These are phyloP conservation scores for Diorhabda carinulata DNA, from an alignment of 1,140 invertebrate genomes.

Conservation along the genomic window DNA sequence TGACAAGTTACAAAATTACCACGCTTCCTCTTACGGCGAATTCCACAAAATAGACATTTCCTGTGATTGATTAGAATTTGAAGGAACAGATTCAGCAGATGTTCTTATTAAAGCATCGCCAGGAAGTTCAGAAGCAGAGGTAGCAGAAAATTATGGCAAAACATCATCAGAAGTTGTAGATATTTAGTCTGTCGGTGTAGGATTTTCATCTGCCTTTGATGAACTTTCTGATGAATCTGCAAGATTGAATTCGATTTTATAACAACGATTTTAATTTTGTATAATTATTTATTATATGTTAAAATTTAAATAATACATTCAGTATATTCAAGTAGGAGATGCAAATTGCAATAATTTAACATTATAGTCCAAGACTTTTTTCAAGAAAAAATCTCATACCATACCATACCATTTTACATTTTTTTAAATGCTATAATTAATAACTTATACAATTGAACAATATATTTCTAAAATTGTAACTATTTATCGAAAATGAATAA, in stretches of 20 bases:
- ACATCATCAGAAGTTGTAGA: not conserved
- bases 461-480: too few species aligned
- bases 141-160: not conserved
- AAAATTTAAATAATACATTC: too few species aligned
- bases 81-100: not conserved
- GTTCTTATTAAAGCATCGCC: not conserved
- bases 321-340: too few species aligned
- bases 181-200: not conserved
- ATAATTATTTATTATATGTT: too few species aligned
- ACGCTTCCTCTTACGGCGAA: not conserved
- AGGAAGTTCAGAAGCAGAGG: not conserved
- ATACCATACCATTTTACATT: too few species aligned
- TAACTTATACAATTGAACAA: too few species aligned
- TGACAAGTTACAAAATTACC: not conserved
- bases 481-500: too few species aligned
- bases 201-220: not conserved
- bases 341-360: too few species aligned
- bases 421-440: too few species aligned
- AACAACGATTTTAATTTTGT: too few species aligned
- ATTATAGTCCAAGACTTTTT: too few species aligned
- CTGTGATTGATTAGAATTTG: not conserved
- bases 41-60: not conserved
- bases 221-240: not conserved
- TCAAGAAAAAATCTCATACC: too few species aligned
- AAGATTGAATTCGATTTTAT: not conserved